phyloP scores from a whole-genome alignment of 2,888 invertebrate species.

The Iphiclides podalirius region DNA sequence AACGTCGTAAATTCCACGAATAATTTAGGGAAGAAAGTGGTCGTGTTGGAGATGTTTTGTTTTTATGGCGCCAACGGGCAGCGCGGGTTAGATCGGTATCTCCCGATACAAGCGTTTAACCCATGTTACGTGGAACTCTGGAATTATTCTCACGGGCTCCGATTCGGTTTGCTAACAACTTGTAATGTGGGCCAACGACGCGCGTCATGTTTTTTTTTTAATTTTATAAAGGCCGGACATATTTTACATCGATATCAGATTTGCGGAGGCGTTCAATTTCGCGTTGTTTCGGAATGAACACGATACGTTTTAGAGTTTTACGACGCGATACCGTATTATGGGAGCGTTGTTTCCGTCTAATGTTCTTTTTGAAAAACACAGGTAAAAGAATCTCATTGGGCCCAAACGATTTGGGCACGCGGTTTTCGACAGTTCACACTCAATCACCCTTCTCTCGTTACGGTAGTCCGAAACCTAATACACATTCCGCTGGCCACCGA shows the following conservation, averaged over 20 bases:
- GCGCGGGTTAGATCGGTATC: slow-evolving; percentile 77
- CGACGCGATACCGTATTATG: neutral
- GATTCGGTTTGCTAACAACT: slow-evolving; percentile 62
- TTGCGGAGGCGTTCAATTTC: slow-evolving; percentile 11
- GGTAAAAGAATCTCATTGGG: neutral
- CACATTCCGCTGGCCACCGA: slow-evolving; percentile 31
- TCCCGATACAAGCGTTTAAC: slow-evolving; percentile 76
- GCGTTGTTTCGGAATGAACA: slow-evolving; percentile 1
- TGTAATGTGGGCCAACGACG: slow-evolving; percentile 59
- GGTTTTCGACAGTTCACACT: neutral
- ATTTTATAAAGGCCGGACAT: neutral
- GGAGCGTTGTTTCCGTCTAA: neutral
- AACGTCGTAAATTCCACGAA: slow-evolving; percentile 78
- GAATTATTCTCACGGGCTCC: slow-evolving; percentile 71
- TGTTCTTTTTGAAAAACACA: neutral
- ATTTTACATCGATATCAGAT: slow-evolving; percentile 15
- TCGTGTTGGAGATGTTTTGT: slow-evolving; percentile 74
- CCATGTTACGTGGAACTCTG: slow-evolving; percentile 74
- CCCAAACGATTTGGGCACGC: neutral
- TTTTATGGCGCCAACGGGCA: slow-evolving; percentile 78
- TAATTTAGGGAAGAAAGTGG: slow-evolving; percentile 79
- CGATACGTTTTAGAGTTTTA: neutral
- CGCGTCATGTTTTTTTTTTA: slow-evolving; percentile 30
- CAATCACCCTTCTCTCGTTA: too few species aligned
- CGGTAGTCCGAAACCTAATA: slow-evolving; percentile 12